Evolutionary conservation across 1,140 invertebrate species (phyloP).

Genomic region (Panulirus ornatus): DNA sequence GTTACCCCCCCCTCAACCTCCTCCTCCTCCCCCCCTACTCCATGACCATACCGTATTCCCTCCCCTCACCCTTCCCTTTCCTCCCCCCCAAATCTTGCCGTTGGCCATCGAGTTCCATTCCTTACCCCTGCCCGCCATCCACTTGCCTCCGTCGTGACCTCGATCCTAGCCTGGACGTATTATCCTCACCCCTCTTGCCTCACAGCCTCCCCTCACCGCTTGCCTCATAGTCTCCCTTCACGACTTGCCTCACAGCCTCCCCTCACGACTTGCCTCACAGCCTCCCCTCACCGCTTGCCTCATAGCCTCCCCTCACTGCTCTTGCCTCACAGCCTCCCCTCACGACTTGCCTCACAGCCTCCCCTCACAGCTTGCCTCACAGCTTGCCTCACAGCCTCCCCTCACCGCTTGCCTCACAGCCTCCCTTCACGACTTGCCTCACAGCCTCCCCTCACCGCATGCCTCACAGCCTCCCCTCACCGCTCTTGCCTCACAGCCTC

Average conservation of each 20-base stretch:
- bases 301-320: neutral
- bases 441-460: neutral
- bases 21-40: neutral
- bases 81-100: neutral
- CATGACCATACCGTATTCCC: neutral
- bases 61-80: neutral
- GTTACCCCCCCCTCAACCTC: neutral
- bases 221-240: neutral
- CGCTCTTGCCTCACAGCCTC: neutral
- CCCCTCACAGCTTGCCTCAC: neutral
- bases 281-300: neutral
- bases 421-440: neutral
- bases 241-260: neutral
- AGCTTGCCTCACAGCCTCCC: neutral
- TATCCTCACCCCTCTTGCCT: neutral
- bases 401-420: neutral
- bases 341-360: neutral
- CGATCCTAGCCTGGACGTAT: neutral
- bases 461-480: neutral
- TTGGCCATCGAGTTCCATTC: neutral
- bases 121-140: neutral
- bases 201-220: neutral
- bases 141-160: neutral
- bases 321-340: neutral
- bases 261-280: neutral